Conservation (phyloP, 2,113 vertebrate genomes). For the Anarhynchus alexandrinus region DNA sequence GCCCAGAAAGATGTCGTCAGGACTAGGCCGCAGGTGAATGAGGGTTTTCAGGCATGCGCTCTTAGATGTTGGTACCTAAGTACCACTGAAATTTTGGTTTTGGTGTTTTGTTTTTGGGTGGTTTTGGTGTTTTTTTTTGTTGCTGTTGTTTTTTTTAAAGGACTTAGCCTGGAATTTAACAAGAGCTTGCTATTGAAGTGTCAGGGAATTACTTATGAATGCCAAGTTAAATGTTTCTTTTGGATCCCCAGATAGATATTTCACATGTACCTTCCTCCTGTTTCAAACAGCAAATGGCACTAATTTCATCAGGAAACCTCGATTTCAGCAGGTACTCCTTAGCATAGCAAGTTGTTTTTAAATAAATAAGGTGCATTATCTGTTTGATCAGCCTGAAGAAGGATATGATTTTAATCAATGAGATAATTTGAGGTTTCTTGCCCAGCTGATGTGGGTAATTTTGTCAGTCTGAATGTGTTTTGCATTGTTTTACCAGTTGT, state of each 20-base stretch:
- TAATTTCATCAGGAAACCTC: background rate
- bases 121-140: too few species aligned
- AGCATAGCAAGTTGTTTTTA: background rate
- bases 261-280: background rate
- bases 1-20: rapidly evolving
- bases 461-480: background rate
- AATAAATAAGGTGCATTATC: background rate
- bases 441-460: background rate
- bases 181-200: background rate
- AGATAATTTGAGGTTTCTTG: background rate
- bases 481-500: background rate
- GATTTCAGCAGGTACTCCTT: background rate
- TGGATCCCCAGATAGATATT: background rate
- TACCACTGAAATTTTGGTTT: background rate
- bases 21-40: background rate
- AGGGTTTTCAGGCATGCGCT: background rate
- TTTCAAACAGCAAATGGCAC: background rate
- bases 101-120: too few species aligned
- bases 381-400: background rate
- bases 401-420: background rate
- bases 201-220: background rate
- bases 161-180: background rate
- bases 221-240: background rate
- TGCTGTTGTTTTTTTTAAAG: background rate
- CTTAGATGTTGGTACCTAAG: background rate